phyloP scores from a whole-genome alignment of 2,888 invertebrate species.

The Andrena flavipes region DNA sequence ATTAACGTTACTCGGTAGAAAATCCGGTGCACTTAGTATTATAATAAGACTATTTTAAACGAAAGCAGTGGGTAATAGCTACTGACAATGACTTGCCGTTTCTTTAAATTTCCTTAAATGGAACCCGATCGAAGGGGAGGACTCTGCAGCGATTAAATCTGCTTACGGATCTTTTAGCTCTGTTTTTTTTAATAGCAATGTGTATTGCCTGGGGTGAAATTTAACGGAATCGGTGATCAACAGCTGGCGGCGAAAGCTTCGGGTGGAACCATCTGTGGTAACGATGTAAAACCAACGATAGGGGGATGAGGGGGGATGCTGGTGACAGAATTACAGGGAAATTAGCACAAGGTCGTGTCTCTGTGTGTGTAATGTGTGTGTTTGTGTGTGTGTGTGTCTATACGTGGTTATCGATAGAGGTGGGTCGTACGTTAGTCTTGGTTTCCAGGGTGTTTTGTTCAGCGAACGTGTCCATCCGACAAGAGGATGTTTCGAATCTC shows the following conservation, averaged over 20 bases:
- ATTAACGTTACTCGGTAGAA: no score
- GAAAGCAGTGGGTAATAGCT: neutral
- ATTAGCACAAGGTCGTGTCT: slow-evolving; percentile 64
- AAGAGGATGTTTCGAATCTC: slow-evolving; percentile 73
- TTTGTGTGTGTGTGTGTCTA: slow-evolving; percentile 31
- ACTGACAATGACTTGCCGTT: neutral
- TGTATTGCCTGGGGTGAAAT: neutral
- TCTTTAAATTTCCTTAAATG: neutral
- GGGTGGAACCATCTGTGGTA: neutral
- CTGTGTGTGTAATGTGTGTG: slow-evolving; percentile 38
- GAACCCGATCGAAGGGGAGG: neutral
- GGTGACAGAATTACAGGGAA: slow-evolving; percentile 51
- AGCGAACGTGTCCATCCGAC: slow-evolving; percentile 74
- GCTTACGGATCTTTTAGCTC: neutral
- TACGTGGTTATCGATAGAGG: slow-evolving; percentile 47
- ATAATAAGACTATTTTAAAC: neutral
- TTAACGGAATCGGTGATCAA: neutral
- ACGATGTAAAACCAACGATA: slow-evolving; percentile 24
- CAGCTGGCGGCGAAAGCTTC: slow-evolving; percentile 62
- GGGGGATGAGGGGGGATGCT: slow-evolving; percentile 24
- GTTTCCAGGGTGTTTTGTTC: slow-evolving; percentile 56
- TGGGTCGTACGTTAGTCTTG: slow-evolving; percentile 67
- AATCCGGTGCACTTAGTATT: no score
- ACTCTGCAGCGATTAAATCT: neutral
- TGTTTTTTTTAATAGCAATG: neutral